phyloP scores from a whole-genome alignment of 2,888 invertebrate genomes.

The Penaeus monodon region DNA sequence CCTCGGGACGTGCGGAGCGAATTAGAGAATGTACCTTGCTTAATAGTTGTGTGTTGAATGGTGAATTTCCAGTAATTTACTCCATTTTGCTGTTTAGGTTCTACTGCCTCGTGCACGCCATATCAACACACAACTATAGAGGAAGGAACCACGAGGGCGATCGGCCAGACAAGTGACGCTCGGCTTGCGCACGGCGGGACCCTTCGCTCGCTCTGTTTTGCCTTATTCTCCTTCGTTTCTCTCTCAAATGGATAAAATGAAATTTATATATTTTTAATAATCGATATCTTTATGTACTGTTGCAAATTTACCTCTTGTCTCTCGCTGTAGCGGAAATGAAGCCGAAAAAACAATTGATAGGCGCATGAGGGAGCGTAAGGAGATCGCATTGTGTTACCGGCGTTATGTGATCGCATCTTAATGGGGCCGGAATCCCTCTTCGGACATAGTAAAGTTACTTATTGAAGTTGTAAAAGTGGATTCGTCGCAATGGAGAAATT shows the following conservation, averaged over 20 bases:
- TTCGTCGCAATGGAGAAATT: background rate
- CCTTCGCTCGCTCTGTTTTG: too few relatives aligned
- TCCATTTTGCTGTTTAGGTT: conserved; percentile 63
- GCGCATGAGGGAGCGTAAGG: background rate
- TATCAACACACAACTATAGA: conserved; percentile 66
- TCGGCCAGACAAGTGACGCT: conserved; percentile 23
- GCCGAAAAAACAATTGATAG: background rate
- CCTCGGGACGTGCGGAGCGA: background rate
- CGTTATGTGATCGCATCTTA: background rate
- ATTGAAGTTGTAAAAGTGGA: conserved; percentile 19
- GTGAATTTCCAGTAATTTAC: conserved; percentile 55
- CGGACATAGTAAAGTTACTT: conserved; percentile 10
- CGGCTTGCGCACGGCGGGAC: background rate
- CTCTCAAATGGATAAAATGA: too few relatives aligned
- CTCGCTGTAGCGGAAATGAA: too few relatives aligned
- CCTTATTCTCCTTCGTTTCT: too few relatives aligned
- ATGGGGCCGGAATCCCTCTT: background rate
- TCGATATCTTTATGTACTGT: too few relatives aligned
- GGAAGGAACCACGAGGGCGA: conserved; percentile 23
- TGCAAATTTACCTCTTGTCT: too few relatives aligned
- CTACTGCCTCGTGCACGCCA: conserved; percentile 64
- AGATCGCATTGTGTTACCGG: background rate
- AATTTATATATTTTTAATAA: too few relatives aligned
- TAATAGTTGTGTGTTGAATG: conserved; percentile 65
- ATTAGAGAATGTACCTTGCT: conserved; percentile 53